Evolutionary conservation across 2,797 vertebrate genomes (phyloP).

Genomic region (Botia kubotai): DNA sequence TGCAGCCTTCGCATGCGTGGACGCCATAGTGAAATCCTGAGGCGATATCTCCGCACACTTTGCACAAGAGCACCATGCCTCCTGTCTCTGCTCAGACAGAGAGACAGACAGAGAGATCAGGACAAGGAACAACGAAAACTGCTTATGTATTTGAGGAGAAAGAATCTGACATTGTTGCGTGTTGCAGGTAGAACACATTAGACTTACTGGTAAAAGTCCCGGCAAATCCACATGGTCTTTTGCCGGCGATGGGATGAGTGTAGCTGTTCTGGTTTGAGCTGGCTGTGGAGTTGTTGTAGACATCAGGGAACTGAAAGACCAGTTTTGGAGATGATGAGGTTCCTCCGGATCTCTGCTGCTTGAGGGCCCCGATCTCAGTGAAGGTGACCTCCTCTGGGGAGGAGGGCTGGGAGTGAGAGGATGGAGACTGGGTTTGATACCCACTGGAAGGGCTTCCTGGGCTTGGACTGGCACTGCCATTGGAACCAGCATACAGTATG

Average conservation of each 20-base stretch:
- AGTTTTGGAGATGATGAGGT: slow-evolving; percentile 76
- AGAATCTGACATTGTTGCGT: not conserved
- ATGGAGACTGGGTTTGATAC: slow-evolving; percentile 83
- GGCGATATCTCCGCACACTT: slow-evolving; percentile 84
- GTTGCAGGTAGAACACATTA: not conserved
- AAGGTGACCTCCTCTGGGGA: slow-evolving; percentile 84
- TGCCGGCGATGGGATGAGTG: slow-evolving; percentile 73
- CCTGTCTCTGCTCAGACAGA: slow-evolving; percentile 75
- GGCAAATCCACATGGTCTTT: slow-evolving; percentile 75
- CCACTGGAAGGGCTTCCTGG: slow-evolving; percentile 82
- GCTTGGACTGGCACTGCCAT: slow-evolving; percentile 77
- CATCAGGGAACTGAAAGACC: slow-evolving; percentile 85
- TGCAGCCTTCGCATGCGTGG: slow-evolving; percentile 85
- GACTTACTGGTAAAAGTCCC: slow-evolving; percentile 83
- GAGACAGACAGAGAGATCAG: slow-evolving; percentile 37
- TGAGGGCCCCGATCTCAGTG: slow-evolving; percentile 80
- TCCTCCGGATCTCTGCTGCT: slow-evolving; percentile 66
- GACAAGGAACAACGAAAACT: not conserved
- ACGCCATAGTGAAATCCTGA: slow-evolving; percentile 86
- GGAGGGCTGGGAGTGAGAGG: slow-evolving; percentile 76
- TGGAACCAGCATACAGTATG: slow-evolving; percentile 83
- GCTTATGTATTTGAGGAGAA: not conserved
- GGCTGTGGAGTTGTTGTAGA: slow-evolving; percentile 66
- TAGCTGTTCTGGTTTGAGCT: slow-evolving; percentile 70
- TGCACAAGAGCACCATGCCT: slow-evolving; percentile 84